Percentiles rank a stretch among this genome's conserved stretches.
Conservation (phyloP, 2,888 invertebrate genomes). For the Rotaria magnacalcarata region DNA sequence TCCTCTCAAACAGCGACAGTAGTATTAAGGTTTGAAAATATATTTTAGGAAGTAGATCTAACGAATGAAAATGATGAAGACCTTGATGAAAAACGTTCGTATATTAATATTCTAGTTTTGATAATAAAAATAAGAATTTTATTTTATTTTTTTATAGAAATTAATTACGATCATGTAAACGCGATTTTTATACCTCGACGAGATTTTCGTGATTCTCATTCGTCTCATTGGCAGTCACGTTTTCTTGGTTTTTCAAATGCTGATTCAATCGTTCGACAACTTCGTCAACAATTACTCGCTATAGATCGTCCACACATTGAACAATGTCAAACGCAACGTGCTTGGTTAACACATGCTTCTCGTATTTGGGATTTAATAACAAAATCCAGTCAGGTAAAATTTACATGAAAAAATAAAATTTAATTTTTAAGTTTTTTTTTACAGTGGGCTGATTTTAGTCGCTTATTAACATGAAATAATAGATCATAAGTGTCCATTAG, state of each 20-base stretch:
- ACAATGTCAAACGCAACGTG: slow-evolving; percentile 30
- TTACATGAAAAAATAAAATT: neutral
- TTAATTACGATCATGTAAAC: slow-evolving; percentile 22
- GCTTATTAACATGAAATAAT: slow-evolving; percentile 23
- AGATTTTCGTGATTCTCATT: slow-evolving; percentile 5
- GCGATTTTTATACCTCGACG: slow-evolving; percentile 30
- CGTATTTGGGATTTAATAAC: slow-evolving; percentile 17
- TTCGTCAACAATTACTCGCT: slow-evolving; percentile 36
- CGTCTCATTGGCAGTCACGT: slow-evolving; percentile 26
- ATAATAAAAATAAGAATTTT: too few species aligned
- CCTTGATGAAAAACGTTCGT: neutral
- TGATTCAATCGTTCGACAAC: slow-evolving; percentile 14
- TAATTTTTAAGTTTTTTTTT: too few species aligned
- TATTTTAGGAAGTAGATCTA: neutral
- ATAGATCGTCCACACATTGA: slow-evolving; percentile 34
- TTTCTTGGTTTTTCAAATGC: slow-evolving; percentile 33
- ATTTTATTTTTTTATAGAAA: neutral
- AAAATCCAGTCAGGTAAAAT: slow-evolving; percentile 1
- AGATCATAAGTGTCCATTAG: neutral
- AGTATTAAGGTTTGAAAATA: too few species aligned
- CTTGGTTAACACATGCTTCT: slow-evolving; percentile 27
- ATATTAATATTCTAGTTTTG: neutral
- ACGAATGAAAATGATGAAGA: neutral
- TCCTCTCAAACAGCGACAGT: too few species aligned
- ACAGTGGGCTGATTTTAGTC: slow-evolving; percentile 8